Base-by-base conservation (phyloP, 2,888 invertebrate species). In the Eilema depressum region DNA sequence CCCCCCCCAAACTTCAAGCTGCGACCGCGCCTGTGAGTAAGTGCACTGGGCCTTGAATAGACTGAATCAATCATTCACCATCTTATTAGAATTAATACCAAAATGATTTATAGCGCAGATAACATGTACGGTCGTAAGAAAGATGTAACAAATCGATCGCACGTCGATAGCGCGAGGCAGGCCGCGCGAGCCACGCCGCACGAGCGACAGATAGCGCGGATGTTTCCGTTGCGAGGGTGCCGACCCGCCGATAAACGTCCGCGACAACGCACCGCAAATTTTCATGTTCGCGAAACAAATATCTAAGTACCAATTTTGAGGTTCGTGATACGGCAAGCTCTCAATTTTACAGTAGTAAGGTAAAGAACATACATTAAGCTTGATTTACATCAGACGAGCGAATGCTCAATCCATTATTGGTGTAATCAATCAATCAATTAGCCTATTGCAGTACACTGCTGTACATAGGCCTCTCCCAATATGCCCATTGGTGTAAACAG, bases 191-290 rank as follows among this genome's bases (percentile, higher is more conserved):
- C 33, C 5, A 1, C 63, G 66, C 41, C 41, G n/a, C n/a, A n/a
- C n/a, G n/a, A n/a, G n/a, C 59, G 60, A 11, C 33, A 53, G 53
- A 59, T 69, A 69, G 62, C 23, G 67, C 25, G 37, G 25, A 41
- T 33, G 71, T 71, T 77, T 75, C 82, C 78, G 75, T 30, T 60
- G 66, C 63, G 71, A 71, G 81, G 83, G 75, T 83, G 75, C 71
- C 75, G 78, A 83, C 80, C 82, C 69, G 66, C 10, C 26, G 80
- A 77, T 82, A 81, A 75, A 57, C 23, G 33, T 56, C 4, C 61
- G 56, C 61, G 61, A 66, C 62, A 25, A 33, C 61, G 57, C 47
- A 14, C 12, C 23, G 28, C 33, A 23, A 14, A 28, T 7, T 61
- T 60, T 20, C 12, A 66, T 26, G 23, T 59, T 37, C 59, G 25